Conservation (phyloP, 2,888 invertebrate species). For the Yponomeuta plumbellus region DNA sequence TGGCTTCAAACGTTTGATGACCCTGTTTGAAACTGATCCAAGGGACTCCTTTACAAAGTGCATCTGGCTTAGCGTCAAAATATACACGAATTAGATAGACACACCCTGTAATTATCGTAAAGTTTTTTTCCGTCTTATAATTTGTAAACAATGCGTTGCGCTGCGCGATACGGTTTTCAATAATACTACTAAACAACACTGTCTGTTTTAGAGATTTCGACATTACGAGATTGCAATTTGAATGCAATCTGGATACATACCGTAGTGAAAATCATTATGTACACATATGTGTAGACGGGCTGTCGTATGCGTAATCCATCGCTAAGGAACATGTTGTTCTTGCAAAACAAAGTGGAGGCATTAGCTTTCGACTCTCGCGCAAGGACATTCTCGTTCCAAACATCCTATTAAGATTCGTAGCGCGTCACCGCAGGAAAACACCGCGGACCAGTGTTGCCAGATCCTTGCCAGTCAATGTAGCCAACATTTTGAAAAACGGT, state of each 20-base stretch:
- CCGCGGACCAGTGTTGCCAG: constrained; percentile 13
- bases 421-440: constrained; percentile 34
- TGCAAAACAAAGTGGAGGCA: constrained; percentile 53
- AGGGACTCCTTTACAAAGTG: too few relatives aligned
- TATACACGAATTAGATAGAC: too few relatives aligned
- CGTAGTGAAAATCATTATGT: constrained; percentile 14
- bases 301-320: constrained; percentile 46
- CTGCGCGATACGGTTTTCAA: background rate
- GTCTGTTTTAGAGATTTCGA: background rate
- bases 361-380: constrained; percentile 53
- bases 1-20: background rate
- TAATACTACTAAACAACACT: background rate
- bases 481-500: too few relatives aligned
- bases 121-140: background rate
- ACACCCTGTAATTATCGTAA: too few relatives aligned
- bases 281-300: background rate
- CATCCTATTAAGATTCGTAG: constrained; percentile 38
- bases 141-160: background rate
- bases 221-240: background rate
- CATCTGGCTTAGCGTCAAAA: too few relatives aligned
- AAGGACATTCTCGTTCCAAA: constrained; percentile 53
- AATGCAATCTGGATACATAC: constrained; percentile 1
- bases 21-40: too few relatives aligned
- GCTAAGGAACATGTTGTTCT: constrained; percentile 28
- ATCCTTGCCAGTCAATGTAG: too few relatives aligned